Evolutionary conservation across 2,113 vertebrate species (phyloP), one percentile per base, ranked within the genome.

Genomic region (Dicentrarchus labrax): DNA sequence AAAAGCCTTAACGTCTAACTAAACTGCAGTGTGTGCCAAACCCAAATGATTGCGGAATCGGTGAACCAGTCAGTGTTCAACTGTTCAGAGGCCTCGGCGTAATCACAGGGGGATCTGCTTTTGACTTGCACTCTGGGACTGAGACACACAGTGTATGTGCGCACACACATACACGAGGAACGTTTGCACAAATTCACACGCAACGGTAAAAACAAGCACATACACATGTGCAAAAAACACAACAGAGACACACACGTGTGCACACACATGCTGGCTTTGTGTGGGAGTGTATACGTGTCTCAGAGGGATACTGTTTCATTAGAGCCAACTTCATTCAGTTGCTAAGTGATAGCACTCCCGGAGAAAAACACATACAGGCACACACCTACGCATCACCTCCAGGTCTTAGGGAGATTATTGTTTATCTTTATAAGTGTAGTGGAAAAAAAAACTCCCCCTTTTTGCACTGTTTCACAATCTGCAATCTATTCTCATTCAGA

Each of bases 291-390:
- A 16, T 77, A 22, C 53, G 73, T 76, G 89, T 90, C 93, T 91
- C 93, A 50, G 82, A 92, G 93, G 93, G 88, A 94, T 81, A 75
- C 70, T 83, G 89, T 92, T 93, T 95, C 85, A 94, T 94, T 94
- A 94, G 83, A 84, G 89, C 76, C 89, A 84, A 88, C 85, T 92
- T 92, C 87, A 81, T 89, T 93, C 86, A 87, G 94, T 95, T 95
- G 93, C 94, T 94, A 94, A 94, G 94, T 93, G 94, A 94, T 92
- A 85, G 85, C 91, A 77, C 91, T 91, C 82, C 76, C 36, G 7
- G 41, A 82, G 89, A 91, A 91, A 92, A 92, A 92, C 78, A 91
- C 76, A 93, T 68, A 80, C 72, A 90, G 72, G 61, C 87, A 64
- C 83, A 91, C 92, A 84, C 88, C 86, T 86, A 91, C 89, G 76